These are phyloP conservation scores for Eucidaris tribuloides DNA, from an alignment of 35 echinoderm and acorn worm species.

Conservation along the genomic window DNA sequence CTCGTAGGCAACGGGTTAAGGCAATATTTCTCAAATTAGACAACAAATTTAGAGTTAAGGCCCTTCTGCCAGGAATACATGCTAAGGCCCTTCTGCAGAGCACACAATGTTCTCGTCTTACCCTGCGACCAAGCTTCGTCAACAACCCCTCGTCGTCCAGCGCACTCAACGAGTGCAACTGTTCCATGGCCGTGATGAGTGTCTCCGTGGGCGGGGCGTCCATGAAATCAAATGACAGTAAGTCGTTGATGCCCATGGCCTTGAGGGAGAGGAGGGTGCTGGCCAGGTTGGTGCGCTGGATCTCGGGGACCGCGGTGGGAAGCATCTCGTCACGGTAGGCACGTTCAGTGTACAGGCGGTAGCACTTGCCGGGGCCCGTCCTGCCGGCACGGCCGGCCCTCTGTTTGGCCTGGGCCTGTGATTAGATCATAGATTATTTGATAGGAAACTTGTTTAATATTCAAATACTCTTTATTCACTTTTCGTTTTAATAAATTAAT, in stretches of 20 bases:
- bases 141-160: slow-evolving; percentile 96
- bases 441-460: too few relatives aligned
- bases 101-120: slow-evolving; percentile 22
- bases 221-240: slow-evolving; percentile 98
- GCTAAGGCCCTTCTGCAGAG: too few relatives aligned
- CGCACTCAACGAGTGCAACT: slow-evolving; percentile 94
- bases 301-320: slow-evolving; percentile 95
- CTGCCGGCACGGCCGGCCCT: slow-evolving; percentile 79
- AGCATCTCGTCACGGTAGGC: slow-evolving; percentile 99
- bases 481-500: too few relatives aligned
- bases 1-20: too few relatives aligned
- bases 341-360: slow-evolving; percentile 92
- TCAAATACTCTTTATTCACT: too few relatives aligned
- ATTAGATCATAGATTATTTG: too few relatives aligned
- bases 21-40: too few relatives aligned
- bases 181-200: slow-evolving; percentile 98
- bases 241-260: slow-evolving; percentile 99
- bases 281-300: slow-evolving; percentile 93
- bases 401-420: slow-evolving; percentile 95
- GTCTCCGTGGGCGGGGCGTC: slow-evolving; percentile 97
- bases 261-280: slow-evolving; percentile 86
- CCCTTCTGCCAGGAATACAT: too few relatives aligned
- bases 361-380: slow-evolving; percentile 91
- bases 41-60: too few relatives aligned
- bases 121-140: slow-evolving; percentile 92